Evolutionary conservation across 2,797 vertebrate genomes (phyloP), one percentile per base, ranked within the genome.

Genomic region (Crenuchus spilurus): DNA sequence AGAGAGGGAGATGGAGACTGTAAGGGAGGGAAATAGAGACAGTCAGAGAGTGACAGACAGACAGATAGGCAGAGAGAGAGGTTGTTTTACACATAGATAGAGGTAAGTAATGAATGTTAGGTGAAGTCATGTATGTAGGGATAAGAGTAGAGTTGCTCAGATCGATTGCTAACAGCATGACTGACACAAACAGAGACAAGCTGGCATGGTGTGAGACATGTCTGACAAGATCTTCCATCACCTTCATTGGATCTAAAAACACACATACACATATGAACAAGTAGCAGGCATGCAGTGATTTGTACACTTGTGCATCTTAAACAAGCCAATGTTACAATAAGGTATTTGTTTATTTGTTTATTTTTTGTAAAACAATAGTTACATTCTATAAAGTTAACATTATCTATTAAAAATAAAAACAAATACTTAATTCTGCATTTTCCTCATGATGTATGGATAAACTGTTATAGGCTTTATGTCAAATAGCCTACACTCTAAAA

Each of bases 71-170:
- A 57, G 48, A 31, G 20, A 46, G 49, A 30, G 49, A 64, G 52
- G 54, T 18, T 75, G 55, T 68, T 69, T 54, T 46, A 52, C 54
- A 54, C 65, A 28, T 13, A 62, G 24, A 51, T 70, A 37, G 6
- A 58, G 28, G 11, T 69, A 55, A 69, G 48, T 79, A 76, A 69
- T 70, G 65, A 80, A 61, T 46, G 62, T 35, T 68, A 66, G 82
- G 80, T 67, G 75, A 77, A 31, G 66, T 71, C 66, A 82, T 71
- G 44, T 77, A 67, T 54, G 16, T 49, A 24, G 49, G 64, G 35
- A 58, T 52, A 70, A 70, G 48, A 64, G 49, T 33, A 46, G 48
- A 37, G 60, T 35, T 55, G 57, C 30, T 41, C 16, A 37, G 46
- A 73, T 70, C 48, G 28, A 74, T 70, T 28, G 41, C 39, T 42